Percentiles rank a stretch among this genome's conserved stretches.
Conservation (phyloP, 1,140 invertebrate species). For the Mercenaria mercenaria region DNA sequence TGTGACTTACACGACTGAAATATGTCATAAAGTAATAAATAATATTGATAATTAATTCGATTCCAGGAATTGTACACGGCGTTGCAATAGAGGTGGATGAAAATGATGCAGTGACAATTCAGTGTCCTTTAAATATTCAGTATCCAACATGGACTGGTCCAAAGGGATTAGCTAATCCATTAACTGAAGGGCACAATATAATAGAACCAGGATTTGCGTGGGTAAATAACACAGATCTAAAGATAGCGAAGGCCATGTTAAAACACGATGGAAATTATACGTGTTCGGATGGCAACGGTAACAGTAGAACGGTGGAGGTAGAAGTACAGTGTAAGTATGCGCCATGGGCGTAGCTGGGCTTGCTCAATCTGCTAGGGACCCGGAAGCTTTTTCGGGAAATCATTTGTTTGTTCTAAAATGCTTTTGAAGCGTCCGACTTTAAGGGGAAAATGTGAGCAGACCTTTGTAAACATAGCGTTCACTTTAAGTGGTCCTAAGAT, state of each 20-base stretch:
- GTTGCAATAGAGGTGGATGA: neutral
- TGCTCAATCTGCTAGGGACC: too few species aligned
- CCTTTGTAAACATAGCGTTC: too few species aligned
- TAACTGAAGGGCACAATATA: neutral
- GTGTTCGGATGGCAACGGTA: neutral
- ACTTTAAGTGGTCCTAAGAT: too few species aligned
- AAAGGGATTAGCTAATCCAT: neutral
- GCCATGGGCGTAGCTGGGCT: too few species aligned
- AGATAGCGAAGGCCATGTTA: neutral
- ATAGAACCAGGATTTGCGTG: neutral
- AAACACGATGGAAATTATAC: neutral
- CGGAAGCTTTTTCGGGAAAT: too few species aligned
- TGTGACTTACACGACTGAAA: too few species aligned
- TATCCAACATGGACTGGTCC: slow-evolving; percentile 1
- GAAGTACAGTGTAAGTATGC: neutral
- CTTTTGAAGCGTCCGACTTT: too few species aligned
- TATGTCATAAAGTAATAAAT: too few species aligned
- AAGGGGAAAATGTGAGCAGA: too few species aligned
- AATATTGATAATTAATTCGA: too few species aligned
- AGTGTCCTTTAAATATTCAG: neutral
- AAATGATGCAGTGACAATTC: neutral
- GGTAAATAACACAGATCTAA: neutral
- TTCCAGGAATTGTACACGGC: too few species aligned
- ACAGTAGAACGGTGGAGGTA: neutral
- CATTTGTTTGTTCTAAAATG: too few species aligned